These are phyloP conservation scores for Capreolus pygargus DNA, from an alignment of 2,113 vertebrate genomes.

Conservation along the genomic window DNA sequence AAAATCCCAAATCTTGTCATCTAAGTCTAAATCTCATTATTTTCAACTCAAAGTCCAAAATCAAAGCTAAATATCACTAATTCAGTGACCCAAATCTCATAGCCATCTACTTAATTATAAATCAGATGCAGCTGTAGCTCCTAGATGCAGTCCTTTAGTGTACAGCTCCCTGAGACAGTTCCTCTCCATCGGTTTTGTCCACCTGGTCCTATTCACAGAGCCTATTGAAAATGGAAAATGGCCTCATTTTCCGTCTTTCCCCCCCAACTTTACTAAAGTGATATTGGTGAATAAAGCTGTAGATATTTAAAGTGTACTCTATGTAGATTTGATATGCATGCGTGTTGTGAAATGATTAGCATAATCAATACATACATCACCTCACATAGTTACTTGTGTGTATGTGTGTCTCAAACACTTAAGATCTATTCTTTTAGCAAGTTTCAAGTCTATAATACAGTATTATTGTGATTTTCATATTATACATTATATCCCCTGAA, in stretches of 20 bases:
- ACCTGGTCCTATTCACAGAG: background rate
- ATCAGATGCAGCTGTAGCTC: background rate
- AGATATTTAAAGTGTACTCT: background rate
- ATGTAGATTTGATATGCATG: background rate
- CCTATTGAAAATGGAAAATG: background rate
- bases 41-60: background rate
- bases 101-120: background rate
- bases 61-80: background rate
- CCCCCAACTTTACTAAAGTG: background rate
- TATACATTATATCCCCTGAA: background rate
- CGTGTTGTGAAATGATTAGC: background rate
- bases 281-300: background rate
- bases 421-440: background rate
- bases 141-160: background rate
- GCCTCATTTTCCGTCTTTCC: background rate
- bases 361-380: background rate
- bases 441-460: background rate
- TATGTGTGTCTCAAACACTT: background rate
- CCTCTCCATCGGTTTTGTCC: background rate
- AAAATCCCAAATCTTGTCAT: background rate
- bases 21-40: background rate
- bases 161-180: background rate
- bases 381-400: background rate
- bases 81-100: background rate
- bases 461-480: background rate